Percentiles rank a stretch among this genome's conserved stretches.
Conservation (phyloP, 1,140 invertebrate species). For the Liolophura sinensis region DNA sequence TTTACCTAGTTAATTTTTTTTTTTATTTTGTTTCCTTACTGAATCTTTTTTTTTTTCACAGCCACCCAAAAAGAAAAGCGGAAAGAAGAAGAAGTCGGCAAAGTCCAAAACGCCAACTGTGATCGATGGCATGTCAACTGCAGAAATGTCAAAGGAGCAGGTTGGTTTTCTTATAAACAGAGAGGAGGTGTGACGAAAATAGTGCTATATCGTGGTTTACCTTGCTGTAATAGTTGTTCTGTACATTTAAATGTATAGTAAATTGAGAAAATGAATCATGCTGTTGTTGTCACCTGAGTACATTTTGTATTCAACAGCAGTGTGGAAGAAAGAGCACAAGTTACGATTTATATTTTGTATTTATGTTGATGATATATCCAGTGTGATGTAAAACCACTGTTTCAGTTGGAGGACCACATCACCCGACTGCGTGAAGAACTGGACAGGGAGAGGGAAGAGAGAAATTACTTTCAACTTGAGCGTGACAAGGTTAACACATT, state of each 20-base stretch:
- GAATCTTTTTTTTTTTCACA: conserved; percentile 14
- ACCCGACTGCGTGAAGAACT: conserved; percentile 86
- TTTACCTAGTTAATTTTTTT: too few species aligned
- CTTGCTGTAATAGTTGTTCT: too few species aligned
- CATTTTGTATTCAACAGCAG: too few species aligned
- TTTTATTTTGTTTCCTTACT: too few species aligned
- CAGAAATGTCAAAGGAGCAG: conserved; percentile 92
- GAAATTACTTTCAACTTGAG: conserved; percentile 94
- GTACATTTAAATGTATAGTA: too few species aligned
- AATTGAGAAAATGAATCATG: too few species aligned
- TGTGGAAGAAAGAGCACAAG: too few species aligned
- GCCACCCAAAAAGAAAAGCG: conserved; percentile 56
- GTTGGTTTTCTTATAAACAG: conserved; percentile 24
- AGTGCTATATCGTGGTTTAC: too few species aligned
- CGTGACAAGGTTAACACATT: conserved; percentile 91
- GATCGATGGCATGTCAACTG: conserved; percentile 88
- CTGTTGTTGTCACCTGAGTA: too few species aligned
- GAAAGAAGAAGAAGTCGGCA: conserved; percentile 58
- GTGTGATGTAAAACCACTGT: neutral
- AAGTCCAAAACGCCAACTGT: conserved; percentile 61
- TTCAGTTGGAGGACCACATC: conserved; percentile 79
- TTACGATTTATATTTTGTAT: too few species aligned
- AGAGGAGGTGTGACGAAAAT: too few species aligned
- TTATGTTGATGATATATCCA: too few species aligned
- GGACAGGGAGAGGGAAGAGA: conserved; percentile 89